Conservation (phyloP, 2,888 invertebrate species). For the Callyntrura guangdongensis region DNA sequence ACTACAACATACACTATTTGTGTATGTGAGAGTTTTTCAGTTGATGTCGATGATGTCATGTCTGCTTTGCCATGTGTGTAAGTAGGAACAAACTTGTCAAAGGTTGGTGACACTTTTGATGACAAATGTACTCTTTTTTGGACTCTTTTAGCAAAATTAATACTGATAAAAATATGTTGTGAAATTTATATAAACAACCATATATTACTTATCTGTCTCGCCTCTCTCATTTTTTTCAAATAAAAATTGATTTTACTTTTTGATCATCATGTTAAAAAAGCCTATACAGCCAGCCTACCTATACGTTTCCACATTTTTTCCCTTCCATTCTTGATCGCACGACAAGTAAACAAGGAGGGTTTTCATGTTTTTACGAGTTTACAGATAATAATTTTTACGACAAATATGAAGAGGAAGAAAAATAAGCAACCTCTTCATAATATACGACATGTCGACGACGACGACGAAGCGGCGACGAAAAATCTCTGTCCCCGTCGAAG, state of each 20-base stretch:
- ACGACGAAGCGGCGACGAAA: conserved; percentile 18
- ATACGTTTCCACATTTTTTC: not conserved
- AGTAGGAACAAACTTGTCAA: not conserved
- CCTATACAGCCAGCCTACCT: no score
- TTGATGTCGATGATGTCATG: conserved; percentile 62
- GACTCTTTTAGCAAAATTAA: conserved; percentile 20
- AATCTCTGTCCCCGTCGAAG: not conserved
- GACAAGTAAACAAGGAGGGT: conserved; percentile 44
- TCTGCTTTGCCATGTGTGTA: conserved; percentile 15
- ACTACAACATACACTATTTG: not conserved
- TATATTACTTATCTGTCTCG: conserved; percentile 32
- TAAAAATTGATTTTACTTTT: conserved; percentile 66
- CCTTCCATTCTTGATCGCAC: not conserved
- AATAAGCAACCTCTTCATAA: not conserved
- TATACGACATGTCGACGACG: not conserved
- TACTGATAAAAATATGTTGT: not conserved
- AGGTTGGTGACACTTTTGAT: conserved; percentile 59
- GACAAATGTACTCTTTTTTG: conserved; percentile 60
- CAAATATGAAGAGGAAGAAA: conserved; percentile 29
- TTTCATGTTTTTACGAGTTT: conserved; percentile 45
- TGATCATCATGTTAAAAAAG: not conserved
- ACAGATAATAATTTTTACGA: conserved; percentile 60
- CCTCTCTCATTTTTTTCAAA: conserved; percentile 31
- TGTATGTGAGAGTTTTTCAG: not conserved
- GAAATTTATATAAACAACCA: not conserved